Percentiles rank a stretch among this genome's conserved stretches.
These are phyloP conservation scores for Odontomyia ornata DNA, from an alignment of 2,888 invertebrate genomes.

Conservation along the genomic window DNA sequence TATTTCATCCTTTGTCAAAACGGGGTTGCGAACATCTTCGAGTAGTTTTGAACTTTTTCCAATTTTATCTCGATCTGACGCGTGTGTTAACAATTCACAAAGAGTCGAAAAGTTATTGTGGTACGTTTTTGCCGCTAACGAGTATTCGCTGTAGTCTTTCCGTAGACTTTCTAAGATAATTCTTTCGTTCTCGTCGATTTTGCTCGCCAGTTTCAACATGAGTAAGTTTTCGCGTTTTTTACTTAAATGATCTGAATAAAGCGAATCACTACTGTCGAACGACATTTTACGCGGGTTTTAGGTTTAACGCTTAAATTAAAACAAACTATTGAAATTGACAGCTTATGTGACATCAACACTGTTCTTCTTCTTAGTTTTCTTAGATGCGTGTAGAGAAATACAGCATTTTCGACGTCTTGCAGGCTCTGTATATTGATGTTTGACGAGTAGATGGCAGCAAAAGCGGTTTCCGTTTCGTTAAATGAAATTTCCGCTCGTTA, in stretches of 20 bases:
- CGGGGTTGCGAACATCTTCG: neutral
- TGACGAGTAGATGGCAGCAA: too few species aligned
- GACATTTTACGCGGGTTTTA: neutral
- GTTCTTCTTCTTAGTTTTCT: neutral
- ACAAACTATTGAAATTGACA: neutral
- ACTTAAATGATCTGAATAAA: neutral
- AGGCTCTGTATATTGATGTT: too few species aligned
- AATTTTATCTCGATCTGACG: slow-evolving; percentile 20
- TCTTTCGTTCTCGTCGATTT: slow-evolving; percentile 24
- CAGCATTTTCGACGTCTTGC: too few species aligned
- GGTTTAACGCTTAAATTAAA: neutral
- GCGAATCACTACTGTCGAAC: neutral
- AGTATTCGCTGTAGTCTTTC: slow-evolving; percentile 17
- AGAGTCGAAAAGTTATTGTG: neutral
- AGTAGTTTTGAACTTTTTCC: neutral
- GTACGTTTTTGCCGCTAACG: neutral
- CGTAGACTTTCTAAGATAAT: neutral
- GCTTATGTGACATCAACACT: neutral
- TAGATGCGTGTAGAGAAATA: too few species aligned
- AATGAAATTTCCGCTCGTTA: too few species aligned
- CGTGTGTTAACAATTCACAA: neutral
- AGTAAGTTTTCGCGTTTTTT: neutral
- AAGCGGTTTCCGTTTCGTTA: too few species aligned
- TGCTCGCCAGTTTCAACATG: slow-evolving; percentile 11
- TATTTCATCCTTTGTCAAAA: neutral